These are phyloP conservation scores for Etheostoma perlongum DNA, from an alignment of 2,797 vertebrate genomes.

Conservation along the genomic window DNA sequence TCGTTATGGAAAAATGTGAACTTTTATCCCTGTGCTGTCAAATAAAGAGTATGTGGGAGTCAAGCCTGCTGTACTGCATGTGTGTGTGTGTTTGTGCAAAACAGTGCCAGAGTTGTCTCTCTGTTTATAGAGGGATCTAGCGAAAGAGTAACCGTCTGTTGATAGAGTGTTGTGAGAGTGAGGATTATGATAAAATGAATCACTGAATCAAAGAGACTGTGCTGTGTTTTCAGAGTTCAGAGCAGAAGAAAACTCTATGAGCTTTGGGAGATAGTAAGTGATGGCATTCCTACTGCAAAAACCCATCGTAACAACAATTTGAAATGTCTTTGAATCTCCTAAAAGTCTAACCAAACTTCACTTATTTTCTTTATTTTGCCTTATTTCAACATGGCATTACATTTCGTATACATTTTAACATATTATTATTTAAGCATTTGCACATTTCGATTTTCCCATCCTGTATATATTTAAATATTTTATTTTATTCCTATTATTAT, in stretches of 20 bases:
- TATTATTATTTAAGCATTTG: no score
- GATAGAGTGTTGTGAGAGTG: conserved; percentile 24
- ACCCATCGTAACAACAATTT: conserved; percentile 9
- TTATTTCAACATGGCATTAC: neutral
- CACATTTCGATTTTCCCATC: no score
- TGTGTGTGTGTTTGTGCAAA: conserved; percentile 15
- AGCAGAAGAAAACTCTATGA: neutral
- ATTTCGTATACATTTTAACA: no score
- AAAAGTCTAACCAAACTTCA: conserved; percentile 1
- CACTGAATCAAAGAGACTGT: conserved; percentile 20
- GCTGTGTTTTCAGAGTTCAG: conserved; percentile 24
- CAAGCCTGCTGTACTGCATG: conserved; percentile 27
- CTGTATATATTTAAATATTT: no score
- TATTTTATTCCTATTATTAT: no score
- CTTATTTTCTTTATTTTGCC: neutral
- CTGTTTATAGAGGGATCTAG: conserved; percentile 45
- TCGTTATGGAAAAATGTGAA: conserved; percentile 79
- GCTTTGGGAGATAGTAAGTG: neutral
- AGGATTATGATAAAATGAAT: conserved; percentile 23
- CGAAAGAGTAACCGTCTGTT: conserved; percentile 17
- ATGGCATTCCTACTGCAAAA: conserved; percentile 18
- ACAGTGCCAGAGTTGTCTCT: conserved; percentile 40
- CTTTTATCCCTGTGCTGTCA: conserved; percentile 69
- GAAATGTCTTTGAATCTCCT: conserved; percentile 14
- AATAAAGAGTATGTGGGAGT: conserved; percentile 63